Percentiles rank a stretch among this genome's conserved stretches.
These are phyloP conservation scores for Trichopria drosophilae DNA, from an alignment of 2,888 invertebrate species.

Conservation along the genomic window DNA sequence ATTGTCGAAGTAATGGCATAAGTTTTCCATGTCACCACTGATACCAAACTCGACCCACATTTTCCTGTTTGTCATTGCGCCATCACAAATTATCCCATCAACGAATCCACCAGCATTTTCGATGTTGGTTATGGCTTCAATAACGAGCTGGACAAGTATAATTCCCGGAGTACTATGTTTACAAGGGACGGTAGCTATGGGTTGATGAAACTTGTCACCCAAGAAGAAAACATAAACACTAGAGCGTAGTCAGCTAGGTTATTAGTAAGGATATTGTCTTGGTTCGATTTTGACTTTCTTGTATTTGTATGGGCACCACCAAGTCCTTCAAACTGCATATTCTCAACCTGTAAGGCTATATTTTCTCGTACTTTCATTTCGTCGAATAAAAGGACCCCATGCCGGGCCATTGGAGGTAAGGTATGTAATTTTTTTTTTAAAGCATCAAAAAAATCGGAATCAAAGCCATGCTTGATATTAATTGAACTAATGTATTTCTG, in stretches of 20 bases:
- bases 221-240: constrained; percentile 28
- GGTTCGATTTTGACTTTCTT: too few relatives aligned
- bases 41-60: constrained; percentile 29
- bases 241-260: constrained; percentile 25
- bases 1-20: constrained; percentile 10
- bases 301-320: too few relatives aligned
- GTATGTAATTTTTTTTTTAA: not conserved
- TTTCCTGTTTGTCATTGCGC: constrained; percentile 26
- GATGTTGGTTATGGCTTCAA: constrained; percentile 12
- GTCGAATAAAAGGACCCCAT: not conserved
- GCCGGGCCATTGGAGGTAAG: not conserved
- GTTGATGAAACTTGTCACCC: constrained; percentile 25
- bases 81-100: constrained; percentile 29
- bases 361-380: not conserved
- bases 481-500: not conserved
- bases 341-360: not conserved
- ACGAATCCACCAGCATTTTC: constrained; percentile 18
- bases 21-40: constrained; percentile 4
- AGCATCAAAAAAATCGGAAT: not conserved
- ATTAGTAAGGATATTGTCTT: too few relatives aligned
- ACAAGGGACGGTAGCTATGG: constrained; percentile 27
- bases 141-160: constrained; percentile 1
- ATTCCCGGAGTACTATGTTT: constrained; percentile 17
- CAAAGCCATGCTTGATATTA: not conserved
- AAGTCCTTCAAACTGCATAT: not conserved